Evolutionary conservation across 2,888 invertebrate species (phyloP), one percentile per base, ranked within the genome.

Genomic region (Lasioglossum lativentre): DNA sequence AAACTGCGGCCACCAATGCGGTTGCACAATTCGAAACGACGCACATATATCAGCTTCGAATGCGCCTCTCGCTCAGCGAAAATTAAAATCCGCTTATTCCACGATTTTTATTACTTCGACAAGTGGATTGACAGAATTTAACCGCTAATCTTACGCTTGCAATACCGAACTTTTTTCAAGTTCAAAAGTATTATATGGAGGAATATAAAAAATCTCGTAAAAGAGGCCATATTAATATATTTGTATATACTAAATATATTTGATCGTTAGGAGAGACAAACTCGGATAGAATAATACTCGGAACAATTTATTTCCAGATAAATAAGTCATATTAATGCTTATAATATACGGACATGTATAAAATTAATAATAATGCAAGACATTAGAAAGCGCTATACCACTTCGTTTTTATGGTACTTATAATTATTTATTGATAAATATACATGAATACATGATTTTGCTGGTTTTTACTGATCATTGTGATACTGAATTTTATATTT

Each of bases 1-100:
- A 76, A 86, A 75, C 77, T 81, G 73, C 76, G 42, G 71, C 85
- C 59, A 75, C 85, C 85, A 85, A 85, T 86, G 86, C 68, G 59
- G 40, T 86, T 77, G 80, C 86, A 86, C 76, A 86, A 85, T 85
- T 85, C 72, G 71, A 85, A 85, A 78, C 47, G 63, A 30, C 34
- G 63, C 56, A 56, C 56, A n/a, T 56, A n/a, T 56, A 56, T 56
- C 56, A n/a, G n/a, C n/a, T 23, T 12, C 56, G 56, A 56, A 56
- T n/a, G 56, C n/a, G 56, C 23, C 56, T 56, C 10, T 56, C n/a
- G 56, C 56, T 56, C 56, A 56, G 56, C 56, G n/a, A 56, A n/a
- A n/a, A 56, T 56, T n/a, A 3, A 56, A 56, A 56, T 19, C 56
- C 10, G n/a, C 56, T 56, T 56, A n/a, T n/a, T n/a, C 56, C 8